phyloP scores from a whole-genome alignment of 2,888 invertebrate species.

The Melinaea marsaeus region DNA sequence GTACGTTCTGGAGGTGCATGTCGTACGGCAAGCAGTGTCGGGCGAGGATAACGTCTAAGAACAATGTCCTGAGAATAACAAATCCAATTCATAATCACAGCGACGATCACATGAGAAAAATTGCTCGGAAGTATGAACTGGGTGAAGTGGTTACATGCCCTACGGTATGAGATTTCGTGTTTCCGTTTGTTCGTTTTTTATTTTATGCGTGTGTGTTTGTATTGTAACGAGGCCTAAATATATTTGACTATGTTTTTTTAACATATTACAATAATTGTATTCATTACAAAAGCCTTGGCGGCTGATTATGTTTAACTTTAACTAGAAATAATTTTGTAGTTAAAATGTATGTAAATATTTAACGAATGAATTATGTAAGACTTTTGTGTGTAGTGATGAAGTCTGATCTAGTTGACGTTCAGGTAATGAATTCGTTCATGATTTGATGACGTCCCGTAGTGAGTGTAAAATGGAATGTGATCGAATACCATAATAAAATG shows the following conservation, averaged over 20 bases:
- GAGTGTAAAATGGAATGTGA: conserved; percentile 29
- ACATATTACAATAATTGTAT: neutral
- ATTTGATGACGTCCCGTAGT: conserved; percentile 17
- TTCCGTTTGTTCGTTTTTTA: conserved; percentile 4
- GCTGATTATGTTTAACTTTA: neutral
- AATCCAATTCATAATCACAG: conserved; percentile 68
- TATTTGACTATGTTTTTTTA: conserved; percentile 8
- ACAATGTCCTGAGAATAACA: conserved; percentile 66
- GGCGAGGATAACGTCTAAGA: conserved; percentile 72
- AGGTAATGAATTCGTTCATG: conserved; percentile 23
- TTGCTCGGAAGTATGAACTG: conserved; percentile 63
- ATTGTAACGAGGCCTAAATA: conserved; percentile 9
- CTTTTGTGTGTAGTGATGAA: neutral
- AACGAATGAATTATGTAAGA: neutral
- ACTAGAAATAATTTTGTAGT: neutral
- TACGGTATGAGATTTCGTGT: conserved; percentile 45
- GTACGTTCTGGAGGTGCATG: conserved; percentile 75
- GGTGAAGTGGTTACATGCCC: conserved; percentile 72
- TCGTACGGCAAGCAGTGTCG: conserved; percentile 71
- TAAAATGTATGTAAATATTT: conserved; percentile 1
- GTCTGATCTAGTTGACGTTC: conserved; percentile 15
- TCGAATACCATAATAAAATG: conserved; percentile 35
- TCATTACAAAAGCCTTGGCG: neutral
- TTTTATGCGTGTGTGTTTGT: conserved; percentile 19
- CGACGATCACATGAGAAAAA: conserved; percentile 67